phyloP scores from a whole-genome alignment of 2,888 invertebrate genomes.

The Rugalucina vietnamica region DNA sequence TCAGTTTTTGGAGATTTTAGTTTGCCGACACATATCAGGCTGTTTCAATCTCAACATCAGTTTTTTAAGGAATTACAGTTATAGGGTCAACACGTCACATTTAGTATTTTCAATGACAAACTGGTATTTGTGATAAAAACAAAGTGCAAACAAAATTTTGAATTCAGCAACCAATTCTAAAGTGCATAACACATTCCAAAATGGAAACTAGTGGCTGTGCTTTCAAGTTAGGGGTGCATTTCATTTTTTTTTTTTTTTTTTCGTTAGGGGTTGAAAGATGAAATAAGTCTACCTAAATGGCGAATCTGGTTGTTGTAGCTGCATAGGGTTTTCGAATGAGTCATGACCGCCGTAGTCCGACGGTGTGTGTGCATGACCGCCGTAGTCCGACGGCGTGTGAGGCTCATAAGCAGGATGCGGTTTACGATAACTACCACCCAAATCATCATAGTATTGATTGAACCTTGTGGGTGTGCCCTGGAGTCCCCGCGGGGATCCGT shows the following conservation, averaged over 20 bases:
- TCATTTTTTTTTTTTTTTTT: no score
- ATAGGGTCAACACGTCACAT: no score
- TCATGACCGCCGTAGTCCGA: constrained; percentile 53
- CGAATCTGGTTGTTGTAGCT: constrained; percentile 52
- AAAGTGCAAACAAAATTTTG: no score
- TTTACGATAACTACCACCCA: constrained; percentile 61
- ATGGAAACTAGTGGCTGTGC: not conserved
- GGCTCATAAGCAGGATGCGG: constrained; percentile 50
- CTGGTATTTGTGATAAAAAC: no score
- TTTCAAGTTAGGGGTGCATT: not conserved
- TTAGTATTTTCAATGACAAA: no score
- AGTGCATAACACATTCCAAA: not conserved
- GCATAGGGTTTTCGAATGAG: constrained; percentile 59
- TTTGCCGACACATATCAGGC: no score
- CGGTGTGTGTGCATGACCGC: constrained; percentile 38
- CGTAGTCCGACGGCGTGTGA: constrained; percentile 31
- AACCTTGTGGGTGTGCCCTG: constrained; percentile 71
- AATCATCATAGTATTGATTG: constrained; percentile 66
- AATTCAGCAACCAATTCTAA: not conserved
- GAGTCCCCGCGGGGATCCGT: constrained; percentile 63
- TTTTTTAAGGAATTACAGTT: no score
- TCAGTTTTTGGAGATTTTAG: no score
- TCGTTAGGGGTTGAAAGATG: not conserved
- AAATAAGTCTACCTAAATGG: constrained; percentile 58
- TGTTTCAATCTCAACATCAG: no score